These are phyloP conservation scores for Nerophis ophidion DNA, from an alignment of 2,113 vertebrate genomes.

Conservation along the genomic window DNA sequence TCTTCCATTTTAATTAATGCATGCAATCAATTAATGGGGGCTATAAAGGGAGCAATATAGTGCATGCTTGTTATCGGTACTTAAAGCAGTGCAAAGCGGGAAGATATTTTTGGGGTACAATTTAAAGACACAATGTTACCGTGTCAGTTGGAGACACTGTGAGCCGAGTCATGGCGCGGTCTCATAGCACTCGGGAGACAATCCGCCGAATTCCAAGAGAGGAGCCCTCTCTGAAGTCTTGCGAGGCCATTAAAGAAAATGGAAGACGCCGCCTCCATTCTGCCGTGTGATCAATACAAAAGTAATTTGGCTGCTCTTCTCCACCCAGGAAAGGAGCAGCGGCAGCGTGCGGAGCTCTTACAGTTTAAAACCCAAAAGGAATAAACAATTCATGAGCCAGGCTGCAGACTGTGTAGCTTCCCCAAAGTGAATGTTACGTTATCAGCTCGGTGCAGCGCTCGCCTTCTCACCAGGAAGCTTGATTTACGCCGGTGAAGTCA, in stretches of 20 bases:
- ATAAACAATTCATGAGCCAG: conserved; percentile 65
- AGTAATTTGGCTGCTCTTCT: conserved; percentile 43
- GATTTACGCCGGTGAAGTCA: conserved; percentile 25
- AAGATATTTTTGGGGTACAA: neutral
- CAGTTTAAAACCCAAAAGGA: conserved; percentile 38
- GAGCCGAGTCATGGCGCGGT: conserved; percentile 13
- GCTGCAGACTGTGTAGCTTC: conserved; percentile 11
- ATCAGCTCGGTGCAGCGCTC: conserved; percentile 19
- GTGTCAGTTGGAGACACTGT: conserved; percentile 40
- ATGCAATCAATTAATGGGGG: neutral
- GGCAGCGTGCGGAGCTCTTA: conserved; percentile 20
- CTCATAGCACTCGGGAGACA: conserved; percentile 9
- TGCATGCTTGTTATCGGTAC: neutral
- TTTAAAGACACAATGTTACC: conserved; percentile 48
- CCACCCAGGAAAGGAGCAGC: conserved; percentile 13
- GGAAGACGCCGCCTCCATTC: conserved; percentile 17
- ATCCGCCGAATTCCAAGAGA: neutral
- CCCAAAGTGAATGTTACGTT: conserved; percentile 26
- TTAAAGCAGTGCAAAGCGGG: neutral
- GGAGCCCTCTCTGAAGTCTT: conserved; percentile 7
- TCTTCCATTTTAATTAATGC: conserved; percentile 8
- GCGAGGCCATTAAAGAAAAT: conserved; percentile 37
- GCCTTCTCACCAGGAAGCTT: conserved; percentile 17
- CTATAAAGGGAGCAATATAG: conserved; percentile 10
- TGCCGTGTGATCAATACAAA: conserved; percentile 50